Evolutionary conservation across 2,113 vertebrate species (phyloP).

Genomic region (Strix aluco): DNA sequence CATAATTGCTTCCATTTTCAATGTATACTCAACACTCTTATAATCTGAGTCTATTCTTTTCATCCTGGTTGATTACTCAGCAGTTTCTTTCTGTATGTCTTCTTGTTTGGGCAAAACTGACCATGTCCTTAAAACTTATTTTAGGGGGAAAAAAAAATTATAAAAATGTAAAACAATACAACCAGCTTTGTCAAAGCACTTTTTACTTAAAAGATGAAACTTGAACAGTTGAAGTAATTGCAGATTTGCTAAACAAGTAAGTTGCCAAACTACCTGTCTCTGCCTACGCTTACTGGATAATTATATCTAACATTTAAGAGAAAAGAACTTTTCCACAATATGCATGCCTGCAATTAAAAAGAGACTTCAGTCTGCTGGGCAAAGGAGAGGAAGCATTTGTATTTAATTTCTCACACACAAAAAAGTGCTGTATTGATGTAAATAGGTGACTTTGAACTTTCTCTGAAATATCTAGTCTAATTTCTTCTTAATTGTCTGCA

Average conservation of each 20-base stretch:
- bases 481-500: background rate
- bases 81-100: background rate
- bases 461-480: background rate
- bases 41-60: background rate
- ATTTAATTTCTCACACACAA: background rate
- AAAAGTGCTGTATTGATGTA: background rate
- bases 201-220: background rate
- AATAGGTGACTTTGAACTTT: background rate
- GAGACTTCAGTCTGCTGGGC: background rate
- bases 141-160: background rate
- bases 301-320: background rate
- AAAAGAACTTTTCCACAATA: background rate
- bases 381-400: background rate
- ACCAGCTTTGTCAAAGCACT: background rate
- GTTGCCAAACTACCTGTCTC: background rate
- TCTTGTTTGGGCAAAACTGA: background rate
- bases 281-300: background rate
- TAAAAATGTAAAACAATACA: background rate
- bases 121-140: background rate
- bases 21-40: background rate
- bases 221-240: background rate
- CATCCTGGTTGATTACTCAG: background rate
- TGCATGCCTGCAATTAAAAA: background rate
- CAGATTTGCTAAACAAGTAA: background rate
- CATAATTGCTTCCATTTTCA: background rate